Conservation (phyloP, 2,113 vertebrate genomes). For the Urocolius indicus region DNA sequence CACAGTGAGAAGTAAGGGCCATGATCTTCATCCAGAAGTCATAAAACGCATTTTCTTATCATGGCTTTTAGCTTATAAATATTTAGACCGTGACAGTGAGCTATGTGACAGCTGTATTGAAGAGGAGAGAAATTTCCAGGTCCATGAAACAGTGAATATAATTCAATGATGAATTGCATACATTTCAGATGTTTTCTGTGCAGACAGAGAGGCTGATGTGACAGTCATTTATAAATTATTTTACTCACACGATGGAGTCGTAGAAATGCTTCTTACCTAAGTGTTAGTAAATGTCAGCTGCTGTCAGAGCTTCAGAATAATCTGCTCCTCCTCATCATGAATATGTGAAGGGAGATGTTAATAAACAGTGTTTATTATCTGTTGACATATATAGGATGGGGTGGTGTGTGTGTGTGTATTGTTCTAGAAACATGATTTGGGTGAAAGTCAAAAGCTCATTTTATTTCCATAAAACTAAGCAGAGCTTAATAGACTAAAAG, state of each 20-base stretch:
- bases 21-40: neutral
- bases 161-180: neutral
- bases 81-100: neutral
- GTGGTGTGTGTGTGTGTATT: neutral
- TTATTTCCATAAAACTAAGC: neutral
- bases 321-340: neutral
- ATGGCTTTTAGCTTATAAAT: neutral
- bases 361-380: neutral
- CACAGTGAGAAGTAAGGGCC: neutral
- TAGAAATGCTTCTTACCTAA: slow-evolving; percentile 36
- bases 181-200: neutral
- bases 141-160: neutral
- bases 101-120: neutral
- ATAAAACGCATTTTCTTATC: neutral
- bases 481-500: neutral
- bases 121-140: neutral
- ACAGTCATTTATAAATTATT: slow-evolving; percentile 1
- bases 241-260: neutral
- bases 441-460: neutral
- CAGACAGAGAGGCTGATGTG: neutral
- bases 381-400: neutral
- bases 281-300: neutral
- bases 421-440: neutral
- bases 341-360: neutral
- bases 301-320: neutral